These are phyloP conservation scores for Myotis daubentonii DNA, from an alignment of 2,797 vertebrate species.

Conservation along the genomic window DNA sequence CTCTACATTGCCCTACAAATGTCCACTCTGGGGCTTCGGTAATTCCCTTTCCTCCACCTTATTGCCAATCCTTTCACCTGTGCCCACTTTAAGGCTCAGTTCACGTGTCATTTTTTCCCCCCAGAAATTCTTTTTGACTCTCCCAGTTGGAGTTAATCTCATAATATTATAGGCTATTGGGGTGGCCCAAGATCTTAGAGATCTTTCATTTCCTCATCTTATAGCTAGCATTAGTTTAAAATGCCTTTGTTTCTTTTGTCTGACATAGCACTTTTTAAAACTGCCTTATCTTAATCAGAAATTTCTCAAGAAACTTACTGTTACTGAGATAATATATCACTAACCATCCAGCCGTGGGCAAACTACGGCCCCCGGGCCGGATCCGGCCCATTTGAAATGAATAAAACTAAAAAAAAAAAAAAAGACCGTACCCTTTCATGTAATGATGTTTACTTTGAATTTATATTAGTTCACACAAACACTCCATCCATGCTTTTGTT, in stretches of 20 bases:
- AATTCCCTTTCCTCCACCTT: background rate
- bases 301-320: background rate
- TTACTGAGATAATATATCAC: background rate
- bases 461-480: too few relatives aligned
- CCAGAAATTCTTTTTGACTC: background rate
- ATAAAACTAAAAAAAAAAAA: too few relatives aligned
- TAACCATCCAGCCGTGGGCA: too few relatives aligned
- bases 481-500: too few relatives aligned
- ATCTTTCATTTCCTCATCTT: background rate
- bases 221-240: background rate
- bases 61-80: background rate
- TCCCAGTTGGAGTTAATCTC: background rate
- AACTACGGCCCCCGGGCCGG: too few relatives aligned
- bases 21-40: background rate
- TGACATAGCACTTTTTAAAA: background rate
- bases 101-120: background rate
- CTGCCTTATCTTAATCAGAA: background rate
- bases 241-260: background rate
- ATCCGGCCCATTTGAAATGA: too few relatives aligned
- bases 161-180: background rate
- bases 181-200: background rate
- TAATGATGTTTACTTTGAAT: too few relatives aligned
- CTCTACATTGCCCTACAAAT: background rate
- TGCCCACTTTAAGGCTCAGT: background rate
- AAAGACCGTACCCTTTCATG: too few relatives aligned